Evolutionary conservation across 2,113 vertebrate genomes (phyloP), one percentile per base, ranked within the genome.

Genomic region (Coregonus clupeaformis): DNA sequence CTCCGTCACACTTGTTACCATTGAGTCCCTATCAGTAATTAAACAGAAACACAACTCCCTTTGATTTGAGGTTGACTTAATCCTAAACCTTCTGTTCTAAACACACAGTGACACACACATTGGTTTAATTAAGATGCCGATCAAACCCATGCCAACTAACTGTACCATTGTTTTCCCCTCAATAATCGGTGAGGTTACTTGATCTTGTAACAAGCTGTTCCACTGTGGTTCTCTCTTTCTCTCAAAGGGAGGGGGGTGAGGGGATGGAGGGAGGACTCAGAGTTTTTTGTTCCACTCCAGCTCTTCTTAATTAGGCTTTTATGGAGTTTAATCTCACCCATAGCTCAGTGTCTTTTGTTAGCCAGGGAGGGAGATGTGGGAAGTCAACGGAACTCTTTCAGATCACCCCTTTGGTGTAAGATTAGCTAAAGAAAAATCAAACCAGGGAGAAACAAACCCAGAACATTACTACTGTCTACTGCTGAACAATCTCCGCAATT

Each of bases 1-100:
- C 66, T 75, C 74, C 75, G 55, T 74, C 75, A 52, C 71, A 29
- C 16, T 66, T 71, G 69, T 76, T 63, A 22, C 12, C 70, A 29
- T 16, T 70, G 47, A 70, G 45, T 6, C 0, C 42, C 66, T 4
- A 70, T 69, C 16, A 5, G 9, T 52, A 5, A 18, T 29, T 27
- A 27, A 63, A 25, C 12, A 14, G 24, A 4, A 12, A 63, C 55
- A 20, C 60, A 13, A 13, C 60, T 63, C 60, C 36, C 9, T 25
- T 9, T 62, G 2, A 22, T 63, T 27, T 25, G 60, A 63, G 60
- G 60, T 66, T n/a, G 25, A 32, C 29, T 30, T 18, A 9, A 27
- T 20, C 29, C 66, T 20, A 42, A 68, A 32, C 30, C 32, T 32
- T 71, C 59, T 55, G 52, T 59, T 18, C 16, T 24, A 68, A 32